Base-by-base conservation (phyloP, 2,797 vertebrate genomes). In the Sorex maritimensis region DNA sequence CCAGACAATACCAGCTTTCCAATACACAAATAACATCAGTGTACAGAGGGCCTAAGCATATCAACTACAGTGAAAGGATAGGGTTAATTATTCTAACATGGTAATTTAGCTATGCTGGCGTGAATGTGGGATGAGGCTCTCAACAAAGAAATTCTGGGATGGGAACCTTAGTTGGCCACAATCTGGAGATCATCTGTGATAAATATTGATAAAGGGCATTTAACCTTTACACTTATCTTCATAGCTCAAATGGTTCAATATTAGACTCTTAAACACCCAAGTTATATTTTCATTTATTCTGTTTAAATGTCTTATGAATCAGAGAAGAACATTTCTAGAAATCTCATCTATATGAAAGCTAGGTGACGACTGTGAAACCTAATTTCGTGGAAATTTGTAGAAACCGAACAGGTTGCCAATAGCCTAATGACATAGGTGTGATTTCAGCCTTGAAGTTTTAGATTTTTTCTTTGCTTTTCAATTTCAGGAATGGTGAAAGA, bases 401-500 rank as follows among this genome's bases (percentile, higher is more conserved):
- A 44, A 89, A 81, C 69, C 44, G 23, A 89, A 58, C 46, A 78
- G 15, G 52, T 12, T 34, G 69, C n/a, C n/a, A 71, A 58, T 0
- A 88, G 34, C 28, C 1, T 30, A 69, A 81, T 44, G 78, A 86
- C 28, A 71, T 19, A 49, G 49, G 41, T 78, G 21, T 73, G 44
- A 82, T 49, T 49, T 92, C 23, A 68, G 26, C 24, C 30, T 21
- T 23, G 52, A 13, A 52, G 21, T 21, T 63, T 69, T 41, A 69
- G 13, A 30, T 63, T 80, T 91, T 17, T 94, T 38, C 41, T 86
- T 86, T 81, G 77, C 52, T 74, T 74, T 49, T 91, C 28, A 80
- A n/a, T 86, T 93, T 81, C 15, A 46, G 83, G 23, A 82, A 69
- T 7, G n/a, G n/a, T 30, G 14, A 34, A 15, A 28, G n/a, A 14